These are phyloP conservation scores for Charina bottae DNA, from an alignment of 2,113 vertebrate genomes.

Conservation along the genomic window DNA sequence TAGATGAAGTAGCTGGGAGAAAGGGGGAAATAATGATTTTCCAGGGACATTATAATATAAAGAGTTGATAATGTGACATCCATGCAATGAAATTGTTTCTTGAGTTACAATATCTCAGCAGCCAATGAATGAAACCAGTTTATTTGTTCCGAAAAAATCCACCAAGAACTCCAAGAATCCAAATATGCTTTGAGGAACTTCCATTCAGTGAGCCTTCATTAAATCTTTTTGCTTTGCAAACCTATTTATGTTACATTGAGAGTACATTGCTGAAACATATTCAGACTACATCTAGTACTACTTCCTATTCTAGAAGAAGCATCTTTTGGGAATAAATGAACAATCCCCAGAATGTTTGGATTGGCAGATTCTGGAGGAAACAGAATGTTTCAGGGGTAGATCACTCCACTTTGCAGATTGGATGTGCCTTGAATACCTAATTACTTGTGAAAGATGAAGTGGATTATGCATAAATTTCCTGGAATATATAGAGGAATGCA, in stretches of 20 bases:
- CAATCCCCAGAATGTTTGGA: neutral
- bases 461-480: neutral
- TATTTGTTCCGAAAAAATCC: neutral
- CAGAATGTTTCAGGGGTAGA: neutral
- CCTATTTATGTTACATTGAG: too few species aligned
- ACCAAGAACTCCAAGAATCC: neutral
- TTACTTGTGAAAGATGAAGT: neutral
- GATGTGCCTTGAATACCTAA: neutral
- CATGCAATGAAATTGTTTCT: neutral
- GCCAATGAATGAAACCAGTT: neutral
- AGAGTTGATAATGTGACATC: neutral
- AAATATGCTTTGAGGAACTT: neutral
- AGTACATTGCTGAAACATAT: too few species aligned
- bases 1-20: neutral
- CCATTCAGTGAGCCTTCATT: neutral
- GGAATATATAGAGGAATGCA: neutral
- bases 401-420: neutral
- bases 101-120: neutral
- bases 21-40: neutral
- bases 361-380: neutral
- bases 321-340: neutral
- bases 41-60: neutral
- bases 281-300: too few species aligned
- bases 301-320: neutral
- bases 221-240: neutral